Evolutionary conservation across 1,140 invertebrate genomes (phyloP), one percentile per base, ranked within the genome.

Genomic region (Dreissena polymorpha): DNA sequence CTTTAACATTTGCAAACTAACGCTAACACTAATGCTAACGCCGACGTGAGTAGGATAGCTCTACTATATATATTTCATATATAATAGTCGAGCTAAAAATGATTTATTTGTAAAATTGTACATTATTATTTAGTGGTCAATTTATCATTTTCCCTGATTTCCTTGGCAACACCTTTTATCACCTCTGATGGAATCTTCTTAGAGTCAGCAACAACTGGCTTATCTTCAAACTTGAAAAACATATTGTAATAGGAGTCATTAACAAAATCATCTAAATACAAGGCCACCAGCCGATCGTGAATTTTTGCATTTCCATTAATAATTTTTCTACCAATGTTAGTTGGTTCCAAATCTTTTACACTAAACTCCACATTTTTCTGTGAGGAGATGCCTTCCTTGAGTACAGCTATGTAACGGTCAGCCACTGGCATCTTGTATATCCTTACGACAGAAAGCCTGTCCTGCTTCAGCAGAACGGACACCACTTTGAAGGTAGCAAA

Each of bases 381-480:
- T 69, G 53, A 8, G 18, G 13, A 69, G 5, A 49, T n/a, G 27
- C 18, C 13, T 27, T 29, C 27, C 53, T 51, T 69, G n/a, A 78
- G 49, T 53, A 78, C 57, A 69, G 63, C 76, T 51, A 78, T 70
- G 23, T 29, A 78, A 8, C 68, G 13, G 2, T 55, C 29, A 18
- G 65, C 29, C 12, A 23, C 12, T 0, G 76, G 65, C 14, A 53
- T 69, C 69, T 78, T 16, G 57, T 78, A 78, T 29, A 78, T 57
- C 23, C 76, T 69, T 55, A 29, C 13, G 1, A 78, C 76, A 27
- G 65, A 50, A 14, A 78, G 67, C 14, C n/a, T 68, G 14, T 23
- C 13, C 14, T 27, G 68, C 18, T 13, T 1, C 0, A 10, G 23
- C 6, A 18, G 2, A 13, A 29, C 5, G 29, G 12, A n/a, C 12